Evolutionary conservation across 1,140 invertebrate species (phyloP).

Genomic region (Adoxophyes honmai): DNA sequence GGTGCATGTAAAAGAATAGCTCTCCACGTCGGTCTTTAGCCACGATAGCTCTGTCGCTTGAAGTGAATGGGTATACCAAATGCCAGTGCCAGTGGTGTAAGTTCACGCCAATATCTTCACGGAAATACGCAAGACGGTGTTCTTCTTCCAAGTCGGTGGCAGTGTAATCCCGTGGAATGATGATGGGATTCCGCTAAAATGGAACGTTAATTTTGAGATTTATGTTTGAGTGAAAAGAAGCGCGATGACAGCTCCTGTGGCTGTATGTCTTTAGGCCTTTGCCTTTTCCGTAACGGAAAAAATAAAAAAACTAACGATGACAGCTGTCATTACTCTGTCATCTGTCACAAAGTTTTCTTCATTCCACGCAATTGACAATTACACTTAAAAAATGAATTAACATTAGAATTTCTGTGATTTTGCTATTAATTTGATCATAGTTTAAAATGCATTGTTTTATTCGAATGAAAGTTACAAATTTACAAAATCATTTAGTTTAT

Average conservation of each 20-base stretch:
- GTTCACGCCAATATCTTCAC: constrained; percentile 82
- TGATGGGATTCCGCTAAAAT: constrained; percentile 72
- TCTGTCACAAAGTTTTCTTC: no score
- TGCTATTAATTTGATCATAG: background rate
- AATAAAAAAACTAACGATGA: no score
- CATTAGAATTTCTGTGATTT: background rate
- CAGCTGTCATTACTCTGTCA: constrained; percentile 1
- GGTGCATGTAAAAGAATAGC: constrained; percentile 86
- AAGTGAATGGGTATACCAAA: constrained; percentile 80
- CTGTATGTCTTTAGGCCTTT: no score
- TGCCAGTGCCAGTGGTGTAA: constrained; percentile 88
- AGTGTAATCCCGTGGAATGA: constrained; percentile 82
- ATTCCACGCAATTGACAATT: background rate
- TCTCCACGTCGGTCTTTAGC: constrained; percentile 83
- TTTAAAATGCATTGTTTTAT: background rate
- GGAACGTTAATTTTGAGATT: constrained; percentile 13
- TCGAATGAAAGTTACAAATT: background rate
- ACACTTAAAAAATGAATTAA: background rate
- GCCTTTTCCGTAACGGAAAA: no score
- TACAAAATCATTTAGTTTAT: background rate
- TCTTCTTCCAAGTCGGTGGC: constrained; percentile 82
- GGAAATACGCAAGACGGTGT: constrained; percentile 82
- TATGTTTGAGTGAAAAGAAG: background rate
- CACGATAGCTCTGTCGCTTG: constrained; percentile 72
- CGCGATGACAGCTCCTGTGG: background rate